Conservation (phyloP, 1,140 invertebrate species). For the Eueides isabella region DNA sequence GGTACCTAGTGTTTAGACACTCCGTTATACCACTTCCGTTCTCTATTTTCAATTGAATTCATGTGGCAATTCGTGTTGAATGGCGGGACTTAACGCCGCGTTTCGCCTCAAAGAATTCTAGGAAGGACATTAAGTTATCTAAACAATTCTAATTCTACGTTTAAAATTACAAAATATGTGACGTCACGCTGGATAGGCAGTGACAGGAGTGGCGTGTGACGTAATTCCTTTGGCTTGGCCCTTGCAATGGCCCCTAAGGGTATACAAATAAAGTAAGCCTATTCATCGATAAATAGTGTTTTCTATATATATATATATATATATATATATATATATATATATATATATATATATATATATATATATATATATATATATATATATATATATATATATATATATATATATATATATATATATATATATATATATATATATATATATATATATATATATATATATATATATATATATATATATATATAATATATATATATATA, state of each 20-base stretch:
- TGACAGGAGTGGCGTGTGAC: too few relatives aligned
- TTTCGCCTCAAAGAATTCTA: too few relatives aligned
- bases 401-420: background rate
- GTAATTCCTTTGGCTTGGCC: too few relatives aligned
- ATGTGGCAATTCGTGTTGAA: too few relatives aligned
- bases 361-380: background rate
- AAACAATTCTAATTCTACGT: too few relatives aligned
- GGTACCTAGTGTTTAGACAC: too few relatives aligned
- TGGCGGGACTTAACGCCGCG: too few relatives aligned
- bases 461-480: background rate
- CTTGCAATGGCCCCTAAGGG: background rate
- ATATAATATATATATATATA: background rate
- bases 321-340: background rate
- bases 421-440: background rate
- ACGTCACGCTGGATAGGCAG: too few relatives aligned
- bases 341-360: background rate
- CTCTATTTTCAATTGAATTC: too few relatives aligned
- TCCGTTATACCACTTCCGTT: too few relatives aligned
- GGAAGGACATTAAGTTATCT: too few relatives aligned
- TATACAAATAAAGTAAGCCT: background rate
- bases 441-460: background rate
- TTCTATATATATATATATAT: background rate
- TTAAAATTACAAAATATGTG: too few relatives aligned
- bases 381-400: background rate
- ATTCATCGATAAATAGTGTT: background rate